phyloP scores from a whole-genome alignment of 2,797 vertebrate species.

The Chaetodon trifasciatus region DNA sequence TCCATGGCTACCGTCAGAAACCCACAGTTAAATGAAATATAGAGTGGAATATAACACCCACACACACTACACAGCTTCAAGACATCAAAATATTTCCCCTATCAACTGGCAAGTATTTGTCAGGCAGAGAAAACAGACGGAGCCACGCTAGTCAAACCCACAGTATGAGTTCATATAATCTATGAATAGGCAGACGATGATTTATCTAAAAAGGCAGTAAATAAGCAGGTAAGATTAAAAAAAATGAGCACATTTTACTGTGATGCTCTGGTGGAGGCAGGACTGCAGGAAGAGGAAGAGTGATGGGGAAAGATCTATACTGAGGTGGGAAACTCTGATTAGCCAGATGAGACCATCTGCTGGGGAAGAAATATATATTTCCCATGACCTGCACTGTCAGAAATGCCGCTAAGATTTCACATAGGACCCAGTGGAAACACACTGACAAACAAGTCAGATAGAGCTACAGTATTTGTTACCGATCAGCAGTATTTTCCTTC shows the following conservation, averaged over 20 bases:
- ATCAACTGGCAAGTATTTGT: conserved; percentile 55
- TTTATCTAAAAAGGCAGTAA: conserved; percentile 43
- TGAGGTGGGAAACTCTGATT: conserved; percentile 46
- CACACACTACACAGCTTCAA: conserved; percentile 50
- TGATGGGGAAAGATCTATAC: conserved; percentile 23
- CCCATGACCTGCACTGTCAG: conserved; percentile 45
- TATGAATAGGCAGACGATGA: conserved; percentile 38
- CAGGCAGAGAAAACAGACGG: conserved; percentile 51
- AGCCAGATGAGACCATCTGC: conserved; percentile 69
- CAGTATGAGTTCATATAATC: conserved; percentile 30
- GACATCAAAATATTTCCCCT: conserved; percentile 53
- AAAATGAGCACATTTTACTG: conserved; percentile 46
- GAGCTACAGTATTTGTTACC: conserved; percentile 15
- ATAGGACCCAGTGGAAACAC: conserved; percentile 40
- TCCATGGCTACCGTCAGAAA: conserved; percentile 74
- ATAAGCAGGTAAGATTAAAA: conserved; percentile 42
- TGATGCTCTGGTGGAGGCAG: conserved; percentile 34
- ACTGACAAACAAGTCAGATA: conserved; percentile 32
- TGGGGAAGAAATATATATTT: conserved; percentile 53
- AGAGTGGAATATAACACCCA: conserved; percentile 69
- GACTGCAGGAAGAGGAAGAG: neutral
- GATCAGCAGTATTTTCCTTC: conserved; percentile 17
- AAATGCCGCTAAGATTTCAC: conserved; percentile 43
- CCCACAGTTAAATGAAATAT: conserved; percentile 67
- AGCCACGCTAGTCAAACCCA: conserved; percentile 30